These are phyloP conservation scores for Trissoscelio sp. DNA, from an alignment of 2,888 invertebrate species.

Conservation along the genomic window DNA sequence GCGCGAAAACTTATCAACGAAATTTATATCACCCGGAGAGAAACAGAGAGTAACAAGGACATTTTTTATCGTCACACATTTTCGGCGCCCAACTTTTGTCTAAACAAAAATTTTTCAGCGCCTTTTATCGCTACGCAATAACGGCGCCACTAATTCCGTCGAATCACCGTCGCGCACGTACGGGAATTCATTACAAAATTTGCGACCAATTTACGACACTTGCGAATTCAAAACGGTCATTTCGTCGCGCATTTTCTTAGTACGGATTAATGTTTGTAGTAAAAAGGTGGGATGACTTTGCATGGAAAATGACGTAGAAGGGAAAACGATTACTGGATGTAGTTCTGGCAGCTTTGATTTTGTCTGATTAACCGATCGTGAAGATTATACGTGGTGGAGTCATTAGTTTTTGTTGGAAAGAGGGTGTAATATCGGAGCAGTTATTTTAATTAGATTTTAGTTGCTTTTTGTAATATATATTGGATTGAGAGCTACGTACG, in stretches of 20 bases:
- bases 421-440: no score
- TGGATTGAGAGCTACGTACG: no score
- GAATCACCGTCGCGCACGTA: constrained; percentile 72
- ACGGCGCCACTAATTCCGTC: constrained; percentile 71
- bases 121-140: no score
- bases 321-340: background rate
- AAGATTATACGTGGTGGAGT: background rate
- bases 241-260: constrained; percentile 31
- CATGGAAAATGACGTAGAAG: background rate
- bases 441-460: no score
- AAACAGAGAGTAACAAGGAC: constrained; percentile 14
- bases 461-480: no score
- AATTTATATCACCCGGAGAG: constrained; percentile 47
- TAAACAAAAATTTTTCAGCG: constrained; percentile 64
- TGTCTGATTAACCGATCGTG: background rate
- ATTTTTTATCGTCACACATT: constrained; percentile 40
- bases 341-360: constrained; percentile 4
- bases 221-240: constrained; percentile 64
- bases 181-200: constrained; percentile 65
- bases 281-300: constrained; percentile 36
- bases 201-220: constrained; percentile 75
- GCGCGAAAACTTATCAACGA: constrained; percentile 56
- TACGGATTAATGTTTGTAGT: constrained; percentile 36
- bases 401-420: no score
- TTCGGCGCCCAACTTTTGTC: constrained; percentile 39